These are phyloP conservation scores for Amblyraja radiata DNA, from an alignment of 2,797 vertebrate species.

Conservation along the genomic window DNA sequence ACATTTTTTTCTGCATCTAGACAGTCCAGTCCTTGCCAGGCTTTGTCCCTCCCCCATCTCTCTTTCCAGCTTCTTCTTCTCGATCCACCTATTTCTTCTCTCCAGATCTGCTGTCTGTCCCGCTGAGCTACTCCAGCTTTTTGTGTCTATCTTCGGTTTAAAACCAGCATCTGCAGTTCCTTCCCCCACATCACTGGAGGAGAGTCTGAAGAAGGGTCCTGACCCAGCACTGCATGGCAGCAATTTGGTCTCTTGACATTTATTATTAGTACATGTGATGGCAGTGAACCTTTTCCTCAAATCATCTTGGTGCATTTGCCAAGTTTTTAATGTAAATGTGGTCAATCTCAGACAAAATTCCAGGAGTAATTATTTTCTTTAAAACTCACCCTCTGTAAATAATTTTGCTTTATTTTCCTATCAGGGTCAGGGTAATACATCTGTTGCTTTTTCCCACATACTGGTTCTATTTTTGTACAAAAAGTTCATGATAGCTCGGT, in stretches of 20 bases:
- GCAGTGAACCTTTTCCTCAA: background rate
- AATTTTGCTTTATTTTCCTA: background rate
- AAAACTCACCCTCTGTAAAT: background rate
- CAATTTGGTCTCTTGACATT: background rate
- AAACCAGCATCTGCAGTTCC: too few species aligned
- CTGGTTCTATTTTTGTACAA: background rate
- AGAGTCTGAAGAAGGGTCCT: too few species aligned
- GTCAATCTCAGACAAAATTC: background rate
- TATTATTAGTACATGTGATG: background rate
- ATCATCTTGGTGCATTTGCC: background rate
- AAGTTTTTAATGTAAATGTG: background rate
- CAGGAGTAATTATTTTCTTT: background rate
- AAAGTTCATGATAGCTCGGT: background rate
- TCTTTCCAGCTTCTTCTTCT: too few species aligned
- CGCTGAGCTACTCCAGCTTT: too few species aligned
- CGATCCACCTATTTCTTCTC: too few species aligned
- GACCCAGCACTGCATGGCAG: too few species aligned
- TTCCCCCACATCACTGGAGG: too few species aligned
- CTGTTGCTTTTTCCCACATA: background rate
- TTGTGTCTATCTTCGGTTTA: too few species aligned
- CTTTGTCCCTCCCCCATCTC: too few species aligned
- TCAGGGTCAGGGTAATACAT: background rate
- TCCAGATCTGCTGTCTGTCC: too few species aligned
- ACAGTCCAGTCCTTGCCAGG: too few species aligned
- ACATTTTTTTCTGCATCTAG: too few species aligned